A percentile compares a stretch with the other conserved stretches of the same genome.
These are phyloP conservation scores for Pseudomyrmex flavicornis DNA, from an alignment of 1,140 invertebrate genomes.

Conservation along the genomic window DNA sequence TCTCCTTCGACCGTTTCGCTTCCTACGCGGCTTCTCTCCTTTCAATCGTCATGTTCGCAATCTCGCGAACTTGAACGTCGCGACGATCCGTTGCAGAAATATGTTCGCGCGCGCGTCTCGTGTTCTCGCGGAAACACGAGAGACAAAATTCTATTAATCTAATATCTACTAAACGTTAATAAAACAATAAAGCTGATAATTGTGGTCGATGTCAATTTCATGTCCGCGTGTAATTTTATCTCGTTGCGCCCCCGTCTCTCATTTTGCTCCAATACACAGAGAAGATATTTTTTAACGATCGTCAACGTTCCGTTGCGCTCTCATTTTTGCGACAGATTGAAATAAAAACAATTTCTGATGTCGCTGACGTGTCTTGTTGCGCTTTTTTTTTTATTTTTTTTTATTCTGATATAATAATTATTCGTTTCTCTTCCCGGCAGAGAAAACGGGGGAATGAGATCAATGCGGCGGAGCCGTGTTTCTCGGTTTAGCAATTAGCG, in stretches of 20 bases:
- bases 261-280: no score
- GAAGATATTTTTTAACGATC: no score
- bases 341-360: no score
- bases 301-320: no score
- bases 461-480: neutral
- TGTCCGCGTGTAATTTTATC: no score
- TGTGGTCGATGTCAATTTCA: neutral
- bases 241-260: no score
- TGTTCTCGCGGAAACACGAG: no score
- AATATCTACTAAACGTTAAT: no score
- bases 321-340: neutral
- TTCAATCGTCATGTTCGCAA: constrained; percentile 16
- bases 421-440: neutral
- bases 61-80: constrained; percentile 24
- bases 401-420: constrained; percentile 9
- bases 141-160: no score
- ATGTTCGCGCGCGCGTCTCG: neutral
- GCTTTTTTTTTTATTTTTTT: neutral
- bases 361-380: no score
- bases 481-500: constrained; percentile 79
- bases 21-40: constrained; percentile 31
- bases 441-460: constrained; percentile 2
- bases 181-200: no score
- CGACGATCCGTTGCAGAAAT: neutral
- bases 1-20: constrained; percentile 56